phyloP scores from a whole-genome alignment of 2,888 invertebrate species.

The Dendrolimus houi region DNA sequence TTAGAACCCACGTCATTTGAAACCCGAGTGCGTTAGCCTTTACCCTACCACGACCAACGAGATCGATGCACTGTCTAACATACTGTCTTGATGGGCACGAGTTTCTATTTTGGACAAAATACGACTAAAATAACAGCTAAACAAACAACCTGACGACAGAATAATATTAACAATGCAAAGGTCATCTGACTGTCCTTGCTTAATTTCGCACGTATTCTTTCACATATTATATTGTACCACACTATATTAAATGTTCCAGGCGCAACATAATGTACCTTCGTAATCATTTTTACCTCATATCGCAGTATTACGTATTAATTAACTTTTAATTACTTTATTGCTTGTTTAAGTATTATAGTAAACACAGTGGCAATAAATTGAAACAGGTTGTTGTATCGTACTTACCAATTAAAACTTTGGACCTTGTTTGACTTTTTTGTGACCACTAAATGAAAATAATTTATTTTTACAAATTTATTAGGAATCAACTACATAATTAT shows the following conservation, averaged over 20 bases:
- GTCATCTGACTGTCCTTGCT: no score
- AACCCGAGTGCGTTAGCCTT: no score
- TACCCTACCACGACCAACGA: no score
- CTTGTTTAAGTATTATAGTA: not conserved
- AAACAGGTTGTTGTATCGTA: not conserved
- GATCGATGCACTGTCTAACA: no score
- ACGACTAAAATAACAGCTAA: no score
- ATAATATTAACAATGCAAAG: no score
- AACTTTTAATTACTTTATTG: not conserved
- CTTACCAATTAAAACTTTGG: not conserved
- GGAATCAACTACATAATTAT: no score
- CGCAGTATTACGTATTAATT: not conserved
- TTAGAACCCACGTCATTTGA: no score
- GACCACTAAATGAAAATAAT: no score
- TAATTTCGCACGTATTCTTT: no score
- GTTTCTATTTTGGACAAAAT: not conserved
- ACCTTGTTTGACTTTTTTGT: not conserved
- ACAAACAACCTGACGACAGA: not conserved
- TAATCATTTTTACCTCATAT: not conserved
- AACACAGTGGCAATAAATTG: not conserved
- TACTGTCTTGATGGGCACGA: no score
- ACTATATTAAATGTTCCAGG: not conserved
- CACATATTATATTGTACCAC: not conserved
- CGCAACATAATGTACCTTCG: not conserved
- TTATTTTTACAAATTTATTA: no score